phyloP scores from a whole-genome alignment of 1,140 invertebrate genomes.

The Tetraneura akinire region DNA sequence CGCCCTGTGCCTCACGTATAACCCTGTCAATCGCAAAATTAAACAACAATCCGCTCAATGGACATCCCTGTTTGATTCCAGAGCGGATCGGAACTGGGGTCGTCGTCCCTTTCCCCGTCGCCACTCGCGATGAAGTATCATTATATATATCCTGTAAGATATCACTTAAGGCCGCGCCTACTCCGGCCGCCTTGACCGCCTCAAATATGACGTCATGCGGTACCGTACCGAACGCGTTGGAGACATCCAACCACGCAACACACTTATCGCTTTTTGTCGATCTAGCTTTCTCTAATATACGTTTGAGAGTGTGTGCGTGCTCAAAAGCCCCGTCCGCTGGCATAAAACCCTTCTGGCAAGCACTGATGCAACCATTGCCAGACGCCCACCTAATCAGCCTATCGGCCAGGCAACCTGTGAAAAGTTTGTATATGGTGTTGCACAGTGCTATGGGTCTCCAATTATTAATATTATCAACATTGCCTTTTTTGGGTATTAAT shows the following conservation, averaged over 20 bases:
- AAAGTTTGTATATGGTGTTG: conserved; percentile 57
- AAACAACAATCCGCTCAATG: background rate
- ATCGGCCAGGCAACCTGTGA: conserved; percentile 54
- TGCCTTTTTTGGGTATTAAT: conserved; percentile 58
- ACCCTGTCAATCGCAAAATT: background rate
- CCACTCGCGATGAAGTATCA: background rate
- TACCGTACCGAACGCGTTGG: background rate
- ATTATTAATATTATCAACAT: conserved; percentile 54
- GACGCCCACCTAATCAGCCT: conserved; percentile 33
- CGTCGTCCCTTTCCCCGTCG: accelerated
- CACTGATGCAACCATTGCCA: background rate
- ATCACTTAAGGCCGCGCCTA: too few species aligned
- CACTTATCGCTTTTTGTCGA: background rate
- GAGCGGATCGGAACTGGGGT: too few species aligned
- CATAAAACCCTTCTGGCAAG: conserved; percentile 53
- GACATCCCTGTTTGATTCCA: background rate
- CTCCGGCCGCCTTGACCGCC: background rate
- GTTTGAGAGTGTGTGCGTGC: background rate
- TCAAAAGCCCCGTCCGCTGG: conserved; percentile 37
- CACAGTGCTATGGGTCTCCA: conserved; percentile 58
- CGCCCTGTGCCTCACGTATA: accelerated
- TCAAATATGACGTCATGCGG: background rate
- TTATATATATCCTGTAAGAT: background rate
- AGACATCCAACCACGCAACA: background rate
- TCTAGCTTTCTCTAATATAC: background rate